Evolutionary conservation across 2,113 vertebrate species (phyloP), one percentile per base, ranked within the genome.

Genomic region (Periophthalmus modestus): DNA sequence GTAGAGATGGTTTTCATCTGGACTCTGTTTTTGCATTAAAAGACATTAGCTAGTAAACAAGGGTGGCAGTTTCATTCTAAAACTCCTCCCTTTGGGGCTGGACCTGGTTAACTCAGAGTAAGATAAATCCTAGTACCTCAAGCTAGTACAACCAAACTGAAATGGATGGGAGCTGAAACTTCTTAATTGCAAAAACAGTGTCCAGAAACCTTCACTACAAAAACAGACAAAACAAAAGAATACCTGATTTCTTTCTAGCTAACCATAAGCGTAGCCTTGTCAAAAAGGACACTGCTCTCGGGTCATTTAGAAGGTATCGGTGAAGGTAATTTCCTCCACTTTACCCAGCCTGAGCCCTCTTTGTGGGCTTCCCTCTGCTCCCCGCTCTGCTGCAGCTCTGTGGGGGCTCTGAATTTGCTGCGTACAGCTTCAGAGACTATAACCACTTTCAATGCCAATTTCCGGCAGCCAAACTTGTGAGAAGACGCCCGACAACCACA

Each of bases 401-500:
- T 13, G 55, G 80, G 76, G 81, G 78, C 73, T 47, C 47, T 36
- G 4, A 3, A 28, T 43, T 4, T 33, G 47, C 48, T 70, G 47
- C 59, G 75, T 33, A 61, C 1, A 6, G 65, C 69, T 47, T 81
- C 47, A 67, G 72, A n/a, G 36, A 16, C 67, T 50, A 73, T 67
- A 72, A 59, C 69, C 0, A 36, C 50, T 69, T 33, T 79, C 54
- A 72, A 66, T 78, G 59, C 73, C 74, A 65, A 61, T 66, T 43
- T 63, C 3, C 71, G 84, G 84, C 80, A 82, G 74, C 21, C 4
- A 68, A 78, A 57, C 72, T 63, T 73, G 66, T 74, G 4, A 7
- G 33, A 34, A 77, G 34, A 81, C 80, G 62, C 55, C 73, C 43
- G 73, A 75, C 61, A 65, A 58, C 78, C 70, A 78, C 68, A 16